Conservation (phyloP, 2,113 vertebrate genomes). For the Pterocles burchelli region DNA sequence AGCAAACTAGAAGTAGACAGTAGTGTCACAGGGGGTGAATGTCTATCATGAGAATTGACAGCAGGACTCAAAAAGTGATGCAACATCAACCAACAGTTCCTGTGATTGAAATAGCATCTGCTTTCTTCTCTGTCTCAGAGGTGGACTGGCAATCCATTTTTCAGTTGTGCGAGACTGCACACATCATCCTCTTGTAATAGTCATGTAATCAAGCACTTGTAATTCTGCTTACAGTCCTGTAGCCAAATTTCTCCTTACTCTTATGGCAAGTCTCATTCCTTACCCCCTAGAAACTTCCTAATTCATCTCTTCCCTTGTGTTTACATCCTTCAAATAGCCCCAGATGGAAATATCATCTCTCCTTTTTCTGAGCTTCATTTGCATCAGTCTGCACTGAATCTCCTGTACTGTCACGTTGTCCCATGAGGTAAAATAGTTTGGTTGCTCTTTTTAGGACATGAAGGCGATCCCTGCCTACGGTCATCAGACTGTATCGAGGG, state of each 20-base stretch:
- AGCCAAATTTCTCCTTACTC: neutral
- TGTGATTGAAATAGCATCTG: neutral
- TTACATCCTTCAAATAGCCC: neutral
- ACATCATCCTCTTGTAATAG: neutral
- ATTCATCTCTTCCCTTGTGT: neutral
- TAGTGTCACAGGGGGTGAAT: neutral
- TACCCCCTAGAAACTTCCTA: neutral
- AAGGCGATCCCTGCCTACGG: conserved; percentile 90
- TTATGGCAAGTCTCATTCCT: neutral
- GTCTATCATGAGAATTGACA: neutral
- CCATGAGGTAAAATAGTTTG: neutral
- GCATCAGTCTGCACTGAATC: neutral
- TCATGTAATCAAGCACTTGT: neutral
- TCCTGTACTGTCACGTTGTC: neutral
- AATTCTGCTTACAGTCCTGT: neutral
- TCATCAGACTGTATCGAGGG: conserved; percentile 91
- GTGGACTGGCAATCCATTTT: neutral
- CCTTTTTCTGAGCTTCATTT: neutral
- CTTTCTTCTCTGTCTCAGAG: neutral
- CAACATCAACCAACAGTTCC: neutral
- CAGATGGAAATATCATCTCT: neutral
- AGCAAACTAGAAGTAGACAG: neutral
- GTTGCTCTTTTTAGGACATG: conserved; percentile 80
- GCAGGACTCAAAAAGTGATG: neutral
- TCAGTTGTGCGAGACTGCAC: neutral